Evolutionary conservation across 1,140 invertebrate species (phyloP).

Genomic region (Papilio machaon): DNA sequence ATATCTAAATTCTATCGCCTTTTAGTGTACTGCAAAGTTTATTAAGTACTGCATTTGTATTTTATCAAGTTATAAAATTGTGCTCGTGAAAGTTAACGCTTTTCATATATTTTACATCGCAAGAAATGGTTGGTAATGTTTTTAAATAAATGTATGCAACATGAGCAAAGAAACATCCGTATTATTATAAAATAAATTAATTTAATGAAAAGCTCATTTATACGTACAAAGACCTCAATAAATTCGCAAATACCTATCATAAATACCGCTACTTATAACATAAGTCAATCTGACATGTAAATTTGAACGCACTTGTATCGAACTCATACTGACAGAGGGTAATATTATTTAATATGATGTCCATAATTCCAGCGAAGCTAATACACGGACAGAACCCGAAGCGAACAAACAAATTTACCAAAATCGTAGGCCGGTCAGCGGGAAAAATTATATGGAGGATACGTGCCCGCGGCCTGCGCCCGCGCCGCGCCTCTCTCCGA

Average conservation of each 20-base stretch:
- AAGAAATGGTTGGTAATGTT: neutral
- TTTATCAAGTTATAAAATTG: neutral
- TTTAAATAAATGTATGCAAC: neutral
- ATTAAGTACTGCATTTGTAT: neutral
- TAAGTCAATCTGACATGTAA: constrained; percentile 43
- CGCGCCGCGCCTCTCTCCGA: constrained; percentile 41
- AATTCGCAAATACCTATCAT: constrained; percentile 32
- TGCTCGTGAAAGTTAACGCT: too few relatives aligned
- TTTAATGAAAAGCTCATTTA: constrained; percentile 29
- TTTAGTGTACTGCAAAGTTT: neutral
- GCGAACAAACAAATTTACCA: constrained; percentile 77
- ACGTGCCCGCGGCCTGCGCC: constrained; percentile 57
- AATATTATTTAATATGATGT: constrained; percentile 64
- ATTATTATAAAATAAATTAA: constrained; percentile 22
- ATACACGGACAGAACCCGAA: constrained; percentile 65
- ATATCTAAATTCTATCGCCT: neutral
- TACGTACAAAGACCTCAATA: constrained; percentile 20
- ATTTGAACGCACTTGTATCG: constrained; percentile 37
- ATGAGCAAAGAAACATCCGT: neutral
- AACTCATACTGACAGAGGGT: constrained; percentile 42
- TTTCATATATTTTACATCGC: neutral
- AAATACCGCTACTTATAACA: constrained; percentile 30
- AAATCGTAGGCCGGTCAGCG: constrained; percentile 68
- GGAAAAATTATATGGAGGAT: constrained; percentile 73
- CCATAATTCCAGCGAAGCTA: constrained; percentile 64